Evolutionary conservation across 2,113 vertebrate genomes (phyloP).

Genomic region (Sinocyclocheilus anshuiensis): DNA sequence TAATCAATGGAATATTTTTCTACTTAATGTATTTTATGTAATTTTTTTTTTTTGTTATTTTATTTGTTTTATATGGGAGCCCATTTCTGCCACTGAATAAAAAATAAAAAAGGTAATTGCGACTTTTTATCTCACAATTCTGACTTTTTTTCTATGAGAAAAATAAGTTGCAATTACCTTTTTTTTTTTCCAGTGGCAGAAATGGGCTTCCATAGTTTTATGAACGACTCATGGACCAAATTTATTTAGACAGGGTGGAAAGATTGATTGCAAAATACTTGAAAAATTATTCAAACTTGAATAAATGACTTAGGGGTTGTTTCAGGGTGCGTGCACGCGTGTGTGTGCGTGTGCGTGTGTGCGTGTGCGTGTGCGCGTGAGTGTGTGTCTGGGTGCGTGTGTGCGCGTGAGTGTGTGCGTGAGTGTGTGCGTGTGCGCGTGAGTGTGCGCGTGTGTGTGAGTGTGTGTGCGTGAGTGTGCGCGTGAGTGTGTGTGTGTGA

Average conservation of each 20-base stretch:
- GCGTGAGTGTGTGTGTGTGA: too few relatives aligned
- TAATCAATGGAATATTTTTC: neutral
- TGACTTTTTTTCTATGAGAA: too few relatives aligned
- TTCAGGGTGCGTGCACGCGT: neutral
- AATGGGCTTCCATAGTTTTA: neutral
- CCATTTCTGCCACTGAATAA: neutral
- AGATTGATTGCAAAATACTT: constrained; percentile 28
- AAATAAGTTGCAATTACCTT: too few relatives aligned
- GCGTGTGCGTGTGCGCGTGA: too few relatives aligned
- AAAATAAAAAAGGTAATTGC: neutral
- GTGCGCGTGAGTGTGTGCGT: too few relatives aligned
- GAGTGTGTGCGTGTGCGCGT: too few relatives aligned
- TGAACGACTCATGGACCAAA: neutral
- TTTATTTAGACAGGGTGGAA: neutral
- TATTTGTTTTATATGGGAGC: too few relatives aligned
- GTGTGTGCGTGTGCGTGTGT: neutral
- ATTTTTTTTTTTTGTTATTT: neutral
- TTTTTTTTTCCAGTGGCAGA: too few relatives aligned
- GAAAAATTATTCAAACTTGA: constrained; percentile 39
- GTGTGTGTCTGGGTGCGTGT: too few relatives aligned
- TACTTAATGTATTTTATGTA: constrained; percentile 4
- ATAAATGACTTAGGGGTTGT: neutral
- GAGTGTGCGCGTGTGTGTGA: too few relatives aligned
- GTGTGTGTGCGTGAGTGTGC: neutral
- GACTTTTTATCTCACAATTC: too few relatives aligned